Percentiles rank a stretch among this genome's conserved stretches.
Evolutionary conservation across 2,797 vertebrate species (phyloP).

Genomic region (Rhincodon typus): DNA sequence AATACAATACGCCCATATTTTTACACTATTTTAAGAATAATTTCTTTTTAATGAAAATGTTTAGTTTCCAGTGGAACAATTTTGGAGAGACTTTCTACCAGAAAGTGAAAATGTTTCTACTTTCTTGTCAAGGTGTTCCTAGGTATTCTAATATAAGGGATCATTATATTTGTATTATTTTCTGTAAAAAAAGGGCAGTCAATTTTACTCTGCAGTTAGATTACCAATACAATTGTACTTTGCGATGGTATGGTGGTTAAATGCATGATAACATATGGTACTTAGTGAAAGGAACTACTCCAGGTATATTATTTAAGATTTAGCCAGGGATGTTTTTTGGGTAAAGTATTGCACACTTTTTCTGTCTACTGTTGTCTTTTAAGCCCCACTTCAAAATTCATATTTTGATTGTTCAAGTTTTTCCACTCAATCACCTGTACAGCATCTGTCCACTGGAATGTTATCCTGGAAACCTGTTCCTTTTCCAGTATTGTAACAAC

Average conservation of each 20-base stretch:
- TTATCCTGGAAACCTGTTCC: slow-evolving; percentile 2
- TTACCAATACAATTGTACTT: background rate
- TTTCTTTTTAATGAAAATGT: background rate
- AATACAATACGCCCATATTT: background rate
- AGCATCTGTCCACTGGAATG: background rate
- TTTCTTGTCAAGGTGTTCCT: background rate
- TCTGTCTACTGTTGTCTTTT: background rate
- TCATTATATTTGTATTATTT: background rate
- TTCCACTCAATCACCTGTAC: background rate
- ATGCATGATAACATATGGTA: background rate
- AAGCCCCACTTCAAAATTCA: background rate
- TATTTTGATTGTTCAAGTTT: background rate
- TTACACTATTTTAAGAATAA: background rate
- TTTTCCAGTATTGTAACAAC: background rate
- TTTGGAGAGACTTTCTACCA: background rate
- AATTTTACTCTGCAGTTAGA: background rate
- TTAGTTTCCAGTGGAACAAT: background rate
- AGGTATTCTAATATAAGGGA: background rate
- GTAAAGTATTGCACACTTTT: background rate
- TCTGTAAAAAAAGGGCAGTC: background rate
- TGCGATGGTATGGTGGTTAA: background rate
- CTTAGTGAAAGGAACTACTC: background rate
- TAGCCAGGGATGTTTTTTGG: background rate
- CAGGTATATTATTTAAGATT: background rate
- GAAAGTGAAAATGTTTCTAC: background rate